Percentiles rank a stretch among this genome's conserved stretches.
Evolutionary conservation across 2,113 vertebrate genomes (phyloP).

Genomic region (Syngnathus floridae): DNA sequence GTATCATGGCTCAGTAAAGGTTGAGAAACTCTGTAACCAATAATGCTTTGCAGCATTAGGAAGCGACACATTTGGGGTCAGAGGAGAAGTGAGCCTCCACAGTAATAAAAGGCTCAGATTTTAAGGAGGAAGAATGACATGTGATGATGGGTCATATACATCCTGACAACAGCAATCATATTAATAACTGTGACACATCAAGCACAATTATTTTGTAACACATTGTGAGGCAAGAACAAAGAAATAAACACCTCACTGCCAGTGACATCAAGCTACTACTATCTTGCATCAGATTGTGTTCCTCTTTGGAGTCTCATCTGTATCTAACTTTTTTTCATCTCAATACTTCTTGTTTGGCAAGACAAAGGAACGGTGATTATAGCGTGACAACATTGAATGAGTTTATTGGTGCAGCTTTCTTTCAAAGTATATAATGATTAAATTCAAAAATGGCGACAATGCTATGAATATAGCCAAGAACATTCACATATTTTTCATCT

Average conservation of each 20-base stretch:
- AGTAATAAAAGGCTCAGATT: constrained; percentile 4
- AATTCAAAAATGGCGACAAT: background rate
- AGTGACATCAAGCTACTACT: background rate
- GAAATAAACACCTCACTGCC: background rate
- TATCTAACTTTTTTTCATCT: background rate
- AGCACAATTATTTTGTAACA: background rate
- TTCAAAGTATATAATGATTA: background rate
- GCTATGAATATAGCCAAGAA: background rate
- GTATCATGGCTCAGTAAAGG: background rate
- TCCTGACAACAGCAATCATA: constrained; percentile 7
- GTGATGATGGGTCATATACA: constrained; percentile 42
- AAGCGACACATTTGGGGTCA: constrained; percentile 10
- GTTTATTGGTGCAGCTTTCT: background rate
- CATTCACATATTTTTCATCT: background rate
- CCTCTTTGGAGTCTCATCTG: background rate
- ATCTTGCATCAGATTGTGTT: background rate
- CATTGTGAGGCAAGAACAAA: too few species aligned
- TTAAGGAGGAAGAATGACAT: constrained; percentile 48
- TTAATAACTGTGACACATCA: background rate
- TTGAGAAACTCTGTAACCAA: background rate
- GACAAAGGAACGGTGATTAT: background rate
- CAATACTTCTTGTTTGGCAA: background rate
- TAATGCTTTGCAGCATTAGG: background rate
- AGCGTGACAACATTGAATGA: background rate
- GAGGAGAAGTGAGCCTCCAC: constrained; percentile 38